Evolutionary conservation across 2,113 vertebrate genomes (phyloP).

Genomic region (Carlito syrichta): DNA sequence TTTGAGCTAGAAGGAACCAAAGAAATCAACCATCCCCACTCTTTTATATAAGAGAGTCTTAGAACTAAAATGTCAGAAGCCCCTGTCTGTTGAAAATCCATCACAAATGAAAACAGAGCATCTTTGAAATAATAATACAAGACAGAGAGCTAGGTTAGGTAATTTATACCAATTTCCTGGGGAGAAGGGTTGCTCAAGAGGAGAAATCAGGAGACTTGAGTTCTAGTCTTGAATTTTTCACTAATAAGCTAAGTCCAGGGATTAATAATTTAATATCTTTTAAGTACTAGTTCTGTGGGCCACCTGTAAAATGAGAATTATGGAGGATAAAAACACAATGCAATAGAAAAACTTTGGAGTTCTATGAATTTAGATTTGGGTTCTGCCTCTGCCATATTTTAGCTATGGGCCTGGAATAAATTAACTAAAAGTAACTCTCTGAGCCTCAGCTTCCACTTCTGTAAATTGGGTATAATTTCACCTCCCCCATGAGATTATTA

Average conservation of each 20-base stretch:
- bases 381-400: background rate
- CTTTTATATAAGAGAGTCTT: conserved; percentile 13
- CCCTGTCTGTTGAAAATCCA: conserved; percentile 25
- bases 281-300: background rate
- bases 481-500: background rate
- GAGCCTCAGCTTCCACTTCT: background rate
- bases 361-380: background rate
- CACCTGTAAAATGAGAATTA: background rate
- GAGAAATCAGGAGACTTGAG: background rate
- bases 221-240: background rate
- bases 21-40: conserved; percentile 48
- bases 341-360: background rate
- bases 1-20: conserved; percentile 61
- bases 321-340: background rate
- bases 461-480: background rate
- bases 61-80: conserved; percentile 46
- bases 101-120: conserved; percentile 43
- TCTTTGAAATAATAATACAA: conserved; percentile 41
- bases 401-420: background rate
- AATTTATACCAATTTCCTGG: background rate
- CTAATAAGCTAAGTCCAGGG: background rate
- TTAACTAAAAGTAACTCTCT: background rate
- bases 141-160: background rate
- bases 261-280: background rate
- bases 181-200: background rate